Conservation (phyloP, 2,797 vertebrate species). For the Enteromius fasciolatus region DNA sequence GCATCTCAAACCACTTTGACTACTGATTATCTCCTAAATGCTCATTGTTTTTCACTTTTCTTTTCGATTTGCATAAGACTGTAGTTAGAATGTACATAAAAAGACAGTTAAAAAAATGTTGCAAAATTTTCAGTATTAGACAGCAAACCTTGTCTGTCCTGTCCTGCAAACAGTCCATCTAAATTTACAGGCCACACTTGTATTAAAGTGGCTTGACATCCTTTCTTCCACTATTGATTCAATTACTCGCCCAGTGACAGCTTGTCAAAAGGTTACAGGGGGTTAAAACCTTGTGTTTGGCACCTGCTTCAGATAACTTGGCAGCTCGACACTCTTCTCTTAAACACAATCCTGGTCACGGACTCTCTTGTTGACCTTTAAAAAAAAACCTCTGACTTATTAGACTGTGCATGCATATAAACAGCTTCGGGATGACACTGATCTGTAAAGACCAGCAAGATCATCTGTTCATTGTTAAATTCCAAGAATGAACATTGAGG, state of each 20-base stretch:
- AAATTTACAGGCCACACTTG: conserved; percentile 24
- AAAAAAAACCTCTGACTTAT: conserved; percentile 25
- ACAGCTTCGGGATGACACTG: neutral
- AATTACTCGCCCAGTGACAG: conserved; percentile 45
- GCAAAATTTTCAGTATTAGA: neutral
- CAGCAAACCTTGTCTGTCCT: neutral
- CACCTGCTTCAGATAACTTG: conserved; percentile 19
- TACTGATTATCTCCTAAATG: neutral
- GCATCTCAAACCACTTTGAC: neutral
- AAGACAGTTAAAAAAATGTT: neutral
- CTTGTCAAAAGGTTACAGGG: conserved; percentile 46
- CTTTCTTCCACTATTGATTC: conserved; percentile 43
- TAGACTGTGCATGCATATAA: conserved; percentile 12
- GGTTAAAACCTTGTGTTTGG: conserved; percentile 44
- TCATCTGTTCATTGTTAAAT: conserved; percentile 7
- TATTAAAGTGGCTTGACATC: conserved; percentile 37
- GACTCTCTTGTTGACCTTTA: conserved; percentile 23
- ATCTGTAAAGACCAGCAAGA: conserved; percentile 23
- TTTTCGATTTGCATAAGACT: neutral
- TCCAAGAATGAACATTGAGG: conserved; percentile 15
- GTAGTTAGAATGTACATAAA: neutral
- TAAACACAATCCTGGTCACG: conserved; percentile 24
- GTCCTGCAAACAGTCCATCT: neutral
- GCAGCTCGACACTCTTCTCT: neutral
- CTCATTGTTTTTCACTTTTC: neutral